Evolutionary conservation across 2,113 vertebrate genomes (phyloP), one percentile per base, ranked within the genome.

Genomic region (Peromyscus leucopus): DNA sequence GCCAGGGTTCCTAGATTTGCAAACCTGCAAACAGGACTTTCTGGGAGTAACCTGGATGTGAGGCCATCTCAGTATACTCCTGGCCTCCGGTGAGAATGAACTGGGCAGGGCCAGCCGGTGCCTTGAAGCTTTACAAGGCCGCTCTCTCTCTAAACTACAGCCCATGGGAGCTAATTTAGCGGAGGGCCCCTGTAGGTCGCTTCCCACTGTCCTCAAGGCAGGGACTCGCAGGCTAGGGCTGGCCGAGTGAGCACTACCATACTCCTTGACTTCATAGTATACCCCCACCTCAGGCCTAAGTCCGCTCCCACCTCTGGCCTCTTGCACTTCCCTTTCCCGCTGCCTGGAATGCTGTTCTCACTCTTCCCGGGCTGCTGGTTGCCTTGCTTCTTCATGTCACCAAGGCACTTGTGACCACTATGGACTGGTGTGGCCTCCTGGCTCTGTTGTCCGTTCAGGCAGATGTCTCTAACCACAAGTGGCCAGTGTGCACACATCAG

Each of bases 281-380:
- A 28, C 12, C 15, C 24, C 24, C 15, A 15, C 31, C 80, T 69
- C 15, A 1, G 55, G 19, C 2, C 82, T 24, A 5, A 31, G 42
- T 39, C 5, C 4, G 4, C 55, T 36, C 85, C 31, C 28, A 1
- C 39, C 48, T 16, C 2, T 36, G 87, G 0, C 51, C 76, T 7
- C 67, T 26, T 0, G 1, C 0, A 1, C 51, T 2, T 9, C 36
- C 75, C 3, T 2, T 33, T 28, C 36, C 76, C 57, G 8, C 36
- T 21, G 17, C 46, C n/a, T 15, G 61, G 46, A 51, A 31, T 42
- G 63, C 76, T 5, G 72, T 39, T 78, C 57, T 72, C 4, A 0
- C 4, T n/a, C n/a, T 36, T 36, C 69, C 24, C 42, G 0, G 46
- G 17, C 33, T 51, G 65, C 46, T 16, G 26, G 26, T 72, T 19